A percentile compares a stretch with the other conserved stretches of the same genome.
phyloP scores from a whole-genome alignment of 2,888 invertebrate species.

The Nebria salina region DNA sequence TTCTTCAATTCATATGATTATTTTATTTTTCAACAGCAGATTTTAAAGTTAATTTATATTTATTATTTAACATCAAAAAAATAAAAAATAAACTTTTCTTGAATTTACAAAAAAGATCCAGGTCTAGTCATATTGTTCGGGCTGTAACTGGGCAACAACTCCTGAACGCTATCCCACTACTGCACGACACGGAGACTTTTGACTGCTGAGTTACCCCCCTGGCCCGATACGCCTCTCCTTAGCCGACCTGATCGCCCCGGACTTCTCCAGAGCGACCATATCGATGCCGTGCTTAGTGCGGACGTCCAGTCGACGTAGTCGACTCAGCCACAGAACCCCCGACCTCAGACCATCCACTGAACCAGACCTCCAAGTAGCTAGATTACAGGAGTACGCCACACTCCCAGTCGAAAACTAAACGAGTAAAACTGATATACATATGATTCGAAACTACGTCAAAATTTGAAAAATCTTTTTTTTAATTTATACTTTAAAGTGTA shows the following conservation, averaged over 20 bases:
- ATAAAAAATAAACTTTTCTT: conserved; percentile 30
- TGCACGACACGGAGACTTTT: conserved; percentile 98
- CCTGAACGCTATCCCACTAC: conserved; percentile 99
- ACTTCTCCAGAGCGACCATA: conserved; percentile 92
- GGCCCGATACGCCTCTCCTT: conserved; percentile 98
- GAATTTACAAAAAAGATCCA: conserved; percentile 68
- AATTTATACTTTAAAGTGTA: too few species aligned
- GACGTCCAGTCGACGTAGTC: conserved; percentile 90
- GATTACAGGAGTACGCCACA: conserved; percentile 98
- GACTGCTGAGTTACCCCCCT: conserved; percentile 99
- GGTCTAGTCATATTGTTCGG: conserved; percentile 61
- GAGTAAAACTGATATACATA: conserved; percentile 48
- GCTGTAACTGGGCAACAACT: conserved; percentile 62
- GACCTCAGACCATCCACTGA: conserved; percentile 92
- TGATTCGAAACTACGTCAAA: neutral
- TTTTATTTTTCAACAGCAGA: too few species aligned
- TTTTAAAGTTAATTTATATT: too few species aligned
- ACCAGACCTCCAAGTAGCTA: conserved; percentile 94
- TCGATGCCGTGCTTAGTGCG: conserved; percentile 97
- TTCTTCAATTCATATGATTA: too few species aligned
- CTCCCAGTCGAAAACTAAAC: conserved; percentile 76
- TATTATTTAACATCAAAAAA: conserved; percentile 14
- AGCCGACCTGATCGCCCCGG: conserved; percentile 86
- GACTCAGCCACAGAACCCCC: conserved; percentile 76
- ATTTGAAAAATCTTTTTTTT: too few species aligned